phyloP scores from a whole-genome alignment of 2,888 invertebrate genomes.

The Nysson spinosus region DNA sequence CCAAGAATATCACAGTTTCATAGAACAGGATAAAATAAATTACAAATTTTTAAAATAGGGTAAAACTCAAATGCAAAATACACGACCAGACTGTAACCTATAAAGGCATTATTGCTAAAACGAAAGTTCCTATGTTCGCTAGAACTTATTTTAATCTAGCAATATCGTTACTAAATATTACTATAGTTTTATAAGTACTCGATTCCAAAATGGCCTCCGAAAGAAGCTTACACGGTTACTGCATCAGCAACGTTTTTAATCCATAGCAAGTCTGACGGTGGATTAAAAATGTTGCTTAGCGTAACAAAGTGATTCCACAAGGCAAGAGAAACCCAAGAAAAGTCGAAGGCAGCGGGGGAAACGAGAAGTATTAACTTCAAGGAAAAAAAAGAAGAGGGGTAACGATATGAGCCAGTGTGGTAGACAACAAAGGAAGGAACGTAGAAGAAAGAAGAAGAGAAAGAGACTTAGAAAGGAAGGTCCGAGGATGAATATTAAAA shows the following conservation, averaged over 20 bases:
- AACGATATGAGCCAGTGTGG: constrained; percentile 11
- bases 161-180: constrained; percentile 6
- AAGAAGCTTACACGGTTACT: constrained; percentile 6
- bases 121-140: too few species aligned
- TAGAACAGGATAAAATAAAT: too few species aligned
- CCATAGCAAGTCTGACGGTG: not conserved
- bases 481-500: constrained; percentile 71
- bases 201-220: constrained; percentile 1
- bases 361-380: too few species aligned
- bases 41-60: too few species aligned
- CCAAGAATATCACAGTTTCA: too few species aligned
- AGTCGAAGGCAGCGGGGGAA: not conserved
- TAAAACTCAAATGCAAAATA: too few species aligned
- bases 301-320: constrained; percentile 16
- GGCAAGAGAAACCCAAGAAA: constrained; percentile 21
- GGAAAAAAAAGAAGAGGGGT: constrained; percentile 3
- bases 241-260: constrained; percentile 22
- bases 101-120: too few species aligned
- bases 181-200: constrained; percentile 8
- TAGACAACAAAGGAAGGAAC: constrained; percentile 4
- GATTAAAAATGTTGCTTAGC: constrained; percentile 8
- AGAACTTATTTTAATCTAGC: too few species aligned
- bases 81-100: too few species aligned
- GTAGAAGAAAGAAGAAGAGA: constrained; percentile 1
- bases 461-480: constrained; percentile 19